phyloP scores from a whole-genome alignment of 1,140 invertebrate genomes.

The Drosophila nebulosa region DNA sequence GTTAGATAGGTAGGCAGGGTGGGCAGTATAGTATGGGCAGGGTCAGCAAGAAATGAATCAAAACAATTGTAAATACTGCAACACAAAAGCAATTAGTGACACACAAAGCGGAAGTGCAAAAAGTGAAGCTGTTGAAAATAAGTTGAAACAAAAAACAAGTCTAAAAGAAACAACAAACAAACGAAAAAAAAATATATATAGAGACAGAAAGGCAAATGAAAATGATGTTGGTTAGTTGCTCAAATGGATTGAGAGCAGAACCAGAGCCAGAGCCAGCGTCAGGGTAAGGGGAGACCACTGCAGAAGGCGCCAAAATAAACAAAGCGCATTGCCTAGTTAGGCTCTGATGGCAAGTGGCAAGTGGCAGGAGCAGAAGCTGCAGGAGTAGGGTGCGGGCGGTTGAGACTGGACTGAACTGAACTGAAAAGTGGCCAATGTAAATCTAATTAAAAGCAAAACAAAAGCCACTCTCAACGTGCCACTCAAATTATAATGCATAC shows the following conservation, averaged over 20 bases:
- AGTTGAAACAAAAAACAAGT: slow-evolving; percentile 36
- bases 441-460: slow-evolving; percentile 78
- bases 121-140: slow-evolving; percentile 78
- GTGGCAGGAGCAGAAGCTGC: not conserved
- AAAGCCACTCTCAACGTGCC: slow-evolving; percentile 75
- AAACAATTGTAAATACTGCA: slow-evolving; percentile 78
- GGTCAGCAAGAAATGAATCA: slow-evolving; percentile 66
- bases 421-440: slow-evolving; percentile 78
- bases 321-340: slow-evolving; percentile 67
- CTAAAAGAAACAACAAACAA: not conserved
- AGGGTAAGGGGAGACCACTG: slow-evolving; percentile 32
- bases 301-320: slow-evolving; percentile 74
- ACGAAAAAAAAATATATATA: not conserved
- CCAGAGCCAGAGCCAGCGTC: not conserved
- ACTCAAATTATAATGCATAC: slow-evolving; percentile 76
- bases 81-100: slow-evolving; percentile 78
- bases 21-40: not conserved
- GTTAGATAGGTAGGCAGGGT: no score
- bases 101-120: slow-evolving; percentile 77
- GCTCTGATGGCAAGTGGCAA: slow-evolving; percentile 43
- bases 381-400: not conserved
- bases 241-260: slow-evolving; percentile 1
- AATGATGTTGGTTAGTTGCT: not conserved
- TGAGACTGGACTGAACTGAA: slow-evolving; percentile 21
- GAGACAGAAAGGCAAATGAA: slow-evolving; percentile 9